A percentile compares a stretch with the other conserved stretches of the same genome.
Conservation (phyloP, 2,113 vertebrate species). For the Amphilophus citrinellus region DNA sequence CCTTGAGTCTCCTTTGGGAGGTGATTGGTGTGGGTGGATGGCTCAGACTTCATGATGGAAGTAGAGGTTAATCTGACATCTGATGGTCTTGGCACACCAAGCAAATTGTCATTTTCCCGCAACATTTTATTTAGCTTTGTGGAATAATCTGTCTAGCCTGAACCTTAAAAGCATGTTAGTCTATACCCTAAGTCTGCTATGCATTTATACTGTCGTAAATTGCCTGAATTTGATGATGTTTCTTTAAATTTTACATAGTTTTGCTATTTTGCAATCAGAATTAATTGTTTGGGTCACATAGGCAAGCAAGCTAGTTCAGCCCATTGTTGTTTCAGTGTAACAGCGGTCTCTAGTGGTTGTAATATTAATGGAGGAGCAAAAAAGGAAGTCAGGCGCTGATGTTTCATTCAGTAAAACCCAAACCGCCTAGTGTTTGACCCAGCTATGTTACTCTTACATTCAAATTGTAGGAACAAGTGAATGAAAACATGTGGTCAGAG, state of each 20-base stretch:
- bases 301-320: background rate
- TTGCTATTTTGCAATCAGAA: too few species aligned
- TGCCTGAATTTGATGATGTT: background rate
- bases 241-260: background rate
- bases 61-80: background rate
- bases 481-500: background rate
- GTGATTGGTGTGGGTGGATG: background rate
- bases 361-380: background rate
- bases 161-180: background rate
- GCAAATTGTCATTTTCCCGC: background rate
- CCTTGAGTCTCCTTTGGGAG: background rate
- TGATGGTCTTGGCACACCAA: background rate
- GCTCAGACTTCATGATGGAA: background rate
- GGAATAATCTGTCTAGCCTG: background rate
- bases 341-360: background rate
- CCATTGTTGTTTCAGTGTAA: background rate
- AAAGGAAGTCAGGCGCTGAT: too few species aligned
- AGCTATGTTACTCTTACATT: background rate
- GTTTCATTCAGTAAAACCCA: too few species aligned
- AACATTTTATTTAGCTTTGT: background rate
- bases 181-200: background rate
- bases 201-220: background rate
- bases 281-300: background rate
- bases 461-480: background rate
- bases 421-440: too few species aligned